Conservation (phyloP, 2,797 vertebrate species). For the Mycteria americana region DNA sequence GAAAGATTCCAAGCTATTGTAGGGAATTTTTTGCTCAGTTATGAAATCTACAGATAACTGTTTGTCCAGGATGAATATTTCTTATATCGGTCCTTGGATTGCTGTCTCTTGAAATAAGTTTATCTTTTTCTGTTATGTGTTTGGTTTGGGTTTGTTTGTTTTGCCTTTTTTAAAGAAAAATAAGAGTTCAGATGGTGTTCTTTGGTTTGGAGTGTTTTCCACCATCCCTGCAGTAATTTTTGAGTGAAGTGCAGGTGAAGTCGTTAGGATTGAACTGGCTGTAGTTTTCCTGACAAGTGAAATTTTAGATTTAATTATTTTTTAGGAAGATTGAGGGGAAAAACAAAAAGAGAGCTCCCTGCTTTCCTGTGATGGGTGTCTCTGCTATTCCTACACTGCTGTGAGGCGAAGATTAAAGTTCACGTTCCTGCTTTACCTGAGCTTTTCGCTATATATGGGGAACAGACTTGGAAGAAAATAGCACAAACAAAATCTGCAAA, state of each 20-base stretch:
- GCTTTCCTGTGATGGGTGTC: not conserved
- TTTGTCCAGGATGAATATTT: not conserved
- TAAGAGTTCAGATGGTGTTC: not conserved
- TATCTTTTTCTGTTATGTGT: not conserved
- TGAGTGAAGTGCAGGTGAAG: not conserved
- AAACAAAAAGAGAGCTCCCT: not conserved
- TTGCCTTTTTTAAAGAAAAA: not conserved
- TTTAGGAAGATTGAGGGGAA: not conserved
- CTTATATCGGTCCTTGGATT: not conserved
- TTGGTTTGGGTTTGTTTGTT: not conserved
- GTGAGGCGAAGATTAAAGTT: not conserved
- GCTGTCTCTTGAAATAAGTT: not conserved
- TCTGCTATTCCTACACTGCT: not conserved
- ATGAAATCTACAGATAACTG: not conserved
- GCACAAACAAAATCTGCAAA: not conserved
- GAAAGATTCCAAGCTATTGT: not conserved
- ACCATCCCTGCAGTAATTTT: not conserved
- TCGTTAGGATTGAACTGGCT: not conserved
- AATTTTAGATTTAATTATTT: not conserved
- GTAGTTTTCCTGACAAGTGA: not conserved
- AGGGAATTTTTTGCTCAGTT: not conserved
- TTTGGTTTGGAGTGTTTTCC: not conserved
- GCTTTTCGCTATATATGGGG: not conserved
- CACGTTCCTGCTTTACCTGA: not conserved
- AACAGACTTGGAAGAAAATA: not conserved